A percentile compares a stretch with the other conserved stretches of the same genome.
phyloP scores from a whole-genome alignment of 2,888 invertebrate genomes.

The Tiphia femorata region DNA sequence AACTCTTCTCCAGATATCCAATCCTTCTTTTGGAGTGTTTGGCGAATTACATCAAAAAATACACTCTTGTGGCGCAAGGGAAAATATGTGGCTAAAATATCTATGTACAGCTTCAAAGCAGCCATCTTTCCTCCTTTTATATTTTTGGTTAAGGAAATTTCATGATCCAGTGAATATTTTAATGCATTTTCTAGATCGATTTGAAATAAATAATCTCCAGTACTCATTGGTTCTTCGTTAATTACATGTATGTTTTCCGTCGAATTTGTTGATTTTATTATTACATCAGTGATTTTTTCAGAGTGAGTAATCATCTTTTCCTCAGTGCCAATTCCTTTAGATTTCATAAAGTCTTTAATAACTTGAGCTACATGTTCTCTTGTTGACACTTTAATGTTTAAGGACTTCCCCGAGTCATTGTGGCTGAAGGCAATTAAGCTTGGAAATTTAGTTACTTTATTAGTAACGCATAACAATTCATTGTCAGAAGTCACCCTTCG shows the following conservation, averaged over 20 bases:
- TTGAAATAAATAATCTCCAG: conserved; percentile 80
- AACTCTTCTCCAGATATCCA: conserved; percentile 75
- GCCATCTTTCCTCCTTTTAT: conserved; percentile 80
- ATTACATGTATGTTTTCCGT: conserved; percentile 11
- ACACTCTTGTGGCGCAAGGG: conserved; percentile 78
- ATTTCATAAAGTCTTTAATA: conserved; percentile 72
- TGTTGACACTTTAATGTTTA: conserved; percentile 68
- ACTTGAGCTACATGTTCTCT: conserved; percentile 70
- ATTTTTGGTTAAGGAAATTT: conserved; percentile 79
- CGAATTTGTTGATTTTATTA: conserved; percentile 1
- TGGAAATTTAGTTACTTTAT: conserved; percentile 72
- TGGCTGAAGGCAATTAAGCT: conserved; percentile 71
- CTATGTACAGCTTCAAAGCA: conserved; percentile 82
- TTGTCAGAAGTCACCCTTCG: conserved; percentile 73
- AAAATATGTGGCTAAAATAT: conserved; percentile 81
- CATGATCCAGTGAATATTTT: conserved; percentile 85
- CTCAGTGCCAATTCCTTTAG: conserved; percentile 39
- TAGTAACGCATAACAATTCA: conserved; percentile 70
- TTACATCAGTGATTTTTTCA: not conserved
- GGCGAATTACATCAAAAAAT: conserved; percentile 70
- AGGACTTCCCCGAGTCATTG: conserved; percentile 62
- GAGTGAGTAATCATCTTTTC: conserved; percentile 13
- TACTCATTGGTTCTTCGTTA: conserved; percentile 60
- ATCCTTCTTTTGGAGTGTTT: conserved; percentile 71
- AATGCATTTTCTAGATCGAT: conserved; percentile 90